These are phyloP conservation scores for Drosophila mimica DNA, from an alignment of 2,888 invertebrate species.

Conservation along the genomic window DNA sequence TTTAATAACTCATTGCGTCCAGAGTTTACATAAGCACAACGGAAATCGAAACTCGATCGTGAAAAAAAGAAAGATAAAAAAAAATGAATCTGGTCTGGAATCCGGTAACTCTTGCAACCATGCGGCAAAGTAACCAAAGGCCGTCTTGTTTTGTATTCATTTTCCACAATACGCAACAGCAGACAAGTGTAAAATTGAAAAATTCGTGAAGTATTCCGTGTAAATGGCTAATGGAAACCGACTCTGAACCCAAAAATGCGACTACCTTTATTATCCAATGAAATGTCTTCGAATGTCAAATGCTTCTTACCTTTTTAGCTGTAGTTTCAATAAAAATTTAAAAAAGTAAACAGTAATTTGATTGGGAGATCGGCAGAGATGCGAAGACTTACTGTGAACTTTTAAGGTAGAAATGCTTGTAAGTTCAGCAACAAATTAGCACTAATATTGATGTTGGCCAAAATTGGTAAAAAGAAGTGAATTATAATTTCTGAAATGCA, in stretches of 20 bases:
- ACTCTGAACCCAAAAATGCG: not conserved
- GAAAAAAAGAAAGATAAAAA: slow-evolving; percentile 9
- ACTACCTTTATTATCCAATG: not conserved
- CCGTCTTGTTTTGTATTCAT: slow-evolving; percentile 5
- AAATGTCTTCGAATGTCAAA: not conserved
- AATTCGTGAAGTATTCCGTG: slow-evolving; percentile 22
- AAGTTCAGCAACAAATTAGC: not conserved
- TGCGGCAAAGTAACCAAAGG: not conserved
- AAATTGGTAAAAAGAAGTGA: not conserved
- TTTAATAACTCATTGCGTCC: not conserved
- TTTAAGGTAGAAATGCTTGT: not conserved
- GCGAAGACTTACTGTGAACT: not conserved
- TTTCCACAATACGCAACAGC: not conserved
- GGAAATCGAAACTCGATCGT: slow-evolving; percentile 33
- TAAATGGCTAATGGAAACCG: slow-evolving; percentile 14
- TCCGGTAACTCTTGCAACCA: slow-evolving; percentile 19
- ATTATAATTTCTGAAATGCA: too few relatives aligned
- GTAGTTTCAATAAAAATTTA: not conserved
- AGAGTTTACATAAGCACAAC: slow-evolving; percentile 29
- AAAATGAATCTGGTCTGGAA: slow-evolving; percentile 41
- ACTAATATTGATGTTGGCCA: not conserved
- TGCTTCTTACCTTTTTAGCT: not conserved
- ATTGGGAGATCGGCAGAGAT: not conserved
- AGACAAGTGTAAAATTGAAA: slow-evolving; percentile 26
- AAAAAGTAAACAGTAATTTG: not conserved